Evolutionary conservation across 2,113 vertebrate genomes (phyloP).

Genomic region (Scalopus aquaticus): DNA sequence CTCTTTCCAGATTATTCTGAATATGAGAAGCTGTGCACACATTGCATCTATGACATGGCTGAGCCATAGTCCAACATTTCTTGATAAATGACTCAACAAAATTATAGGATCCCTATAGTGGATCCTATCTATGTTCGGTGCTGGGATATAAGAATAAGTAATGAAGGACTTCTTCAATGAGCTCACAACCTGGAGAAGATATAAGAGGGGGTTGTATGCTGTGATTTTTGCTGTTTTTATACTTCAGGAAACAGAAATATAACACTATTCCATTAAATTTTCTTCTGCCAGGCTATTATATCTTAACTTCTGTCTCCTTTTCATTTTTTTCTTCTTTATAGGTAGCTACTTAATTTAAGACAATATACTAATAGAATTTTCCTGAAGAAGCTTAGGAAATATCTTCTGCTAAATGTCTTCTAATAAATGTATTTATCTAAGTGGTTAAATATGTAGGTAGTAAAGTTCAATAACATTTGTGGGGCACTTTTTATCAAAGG

Average conservation of each 20-base stretch:
- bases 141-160: not conserved
- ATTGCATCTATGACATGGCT: not conserved
- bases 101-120: not conserved
- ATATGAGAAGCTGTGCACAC: not conserved
- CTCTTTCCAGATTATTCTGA: not conserved
- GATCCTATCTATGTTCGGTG: not conserved
- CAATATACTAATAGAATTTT: conserved; percentile 2
- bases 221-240: not conserved
- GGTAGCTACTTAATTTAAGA: not conserved
- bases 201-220: not conserved
- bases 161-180: not conserved
- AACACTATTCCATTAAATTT: not conserved
- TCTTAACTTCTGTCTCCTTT: not conserved
- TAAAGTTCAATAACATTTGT: not conserved
- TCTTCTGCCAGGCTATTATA: not conserved
- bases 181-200: not conserved
- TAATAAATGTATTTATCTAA: conserved; percentile 42
- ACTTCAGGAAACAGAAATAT: not conserved
- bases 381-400: not conserved
- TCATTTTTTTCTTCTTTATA: not conserved
- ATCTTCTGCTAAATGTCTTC: not conserved
- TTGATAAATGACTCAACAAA: not conserved
- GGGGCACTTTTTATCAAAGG: not conserved
- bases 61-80: too few species aligned
- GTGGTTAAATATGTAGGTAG: not conserved